Base-by-base conservation (phyloP, 2,888 invertebrate species). In the Tubiluchus corallicola region DNA sequence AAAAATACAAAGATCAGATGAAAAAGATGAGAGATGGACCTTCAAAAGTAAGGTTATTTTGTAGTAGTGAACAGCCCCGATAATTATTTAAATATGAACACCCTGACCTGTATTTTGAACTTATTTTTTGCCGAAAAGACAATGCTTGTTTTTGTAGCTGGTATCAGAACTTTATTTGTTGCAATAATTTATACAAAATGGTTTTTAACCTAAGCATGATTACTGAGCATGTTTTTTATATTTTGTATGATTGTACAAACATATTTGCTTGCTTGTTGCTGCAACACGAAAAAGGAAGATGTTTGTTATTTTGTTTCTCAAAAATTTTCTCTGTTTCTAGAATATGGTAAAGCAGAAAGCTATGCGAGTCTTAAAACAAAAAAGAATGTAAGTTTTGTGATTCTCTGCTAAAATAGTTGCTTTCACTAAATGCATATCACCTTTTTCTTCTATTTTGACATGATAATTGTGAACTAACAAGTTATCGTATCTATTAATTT, bases 21-120 rank as follows among this genome's bases (percentile, higher is more conserved):
- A 77, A 79, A 20, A 98, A 96, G 67, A 94, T 98, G 96, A 76
- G 96, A 47, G 96, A 98, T 55, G 96, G 96, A 0, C 94, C 98
- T n/a, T 84, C 87, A 0, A 98, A 99, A 56, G 94, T 65, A 51
- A 38, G 17, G 29, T 9, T 38, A 13, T 40, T 20, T 37, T 29
- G 29, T n/a, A 20, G 16, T 13, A 20, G 13, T n/a, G 38, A 16
- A 45, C 4, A 19, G 19, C 13, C 29, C 37, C 9, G 21, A 29
- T 41, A 21, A 2, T 21, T 9, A 45, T 17, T 5, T 9, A 43
- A 13, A 13, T 47, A 15, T 17, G 17, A 17, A 46, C 2, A 4
- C 3, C 9, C 17, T 38, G 18, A 3, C 20, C 20, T 15, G 29
- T 21, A 21, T 43, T 43, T 29, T 42, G n/a, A 16, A 3, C 17